Evolutionary conservation across 2,113 vertebrate genomes (phyloP), one percentile per base, ranked within the genome.

Genomic region (Mus pahari): DNA sequence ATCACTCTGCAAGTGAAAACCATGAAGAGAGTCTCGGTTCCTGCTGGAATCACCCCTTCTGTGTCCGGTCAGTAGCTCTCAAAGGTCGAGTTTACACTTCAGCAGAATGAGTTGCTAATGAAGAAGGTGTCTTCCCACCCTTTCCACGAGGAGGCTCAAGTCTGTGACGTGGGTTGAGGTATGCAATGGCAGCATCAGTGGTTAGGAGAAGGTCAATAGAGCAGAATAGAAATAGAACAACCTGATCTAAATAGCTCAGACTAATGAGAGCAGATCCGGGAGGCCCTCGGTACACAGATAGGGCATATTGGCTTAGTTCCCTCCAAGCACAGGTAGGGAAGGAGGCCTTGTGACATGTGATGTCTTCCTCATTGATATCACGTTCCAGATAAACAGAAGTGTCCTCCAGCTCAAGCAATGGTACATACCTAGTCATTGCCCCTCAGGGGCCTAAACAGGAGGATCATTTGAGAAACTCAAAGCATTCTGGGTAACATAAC

Each of bases 71-170:
- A 81, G 70, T 48, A 33, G 55, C 77, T 92, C 66, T 82, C 95
- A 92, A 93, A 97, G 91, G 89, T 94, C 93, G 66, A 71, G 66
- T 83, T 90, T 70, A 78, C 22, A 24, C 89, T 86, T 93, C 83
- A 28, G 50, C 50, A 62, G 89, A 91, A 58, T 33, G 28, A 17
- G 28, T 33, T 50, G 20, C 88, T 60, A 73, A 53, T 22, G 79
- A 90, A 94, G 64, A 55, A 92, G 82, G 66, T 3, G 0, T 24
- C 39, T 91, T 92, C 33, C 39, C 68, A 24, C 48, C 7, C n/a
- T 31, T 28, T 16, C 31, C 0, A 6, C 11, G 5, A 26, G 1
- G 5, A 50, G 39, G 22, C 78, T 82, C 28, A 33, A 20, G 36
- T 28, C 89, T 26, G 31, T 7, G 50, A 31, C 22, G 74, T 12